Evolutionary conservation across 2,113 vertebrate genomes (phyloP).

Genomic region (Bos taurus): ARS-UCD2.0 NC_037344.1:6760501-6761000

Average conservation of each 20-base stretch:
- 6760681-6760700: not conserved
- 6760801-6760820: not conserved
- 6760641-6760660: slow-evolving; percentile 17
- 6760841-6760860: slow-evolving; percentile 10
- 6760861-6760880: not conserved
- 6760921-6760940: not conserved
- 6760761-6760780: not conserved
- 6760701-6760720: not conserved
- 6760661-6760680: not conserved
- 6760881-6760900: not conserved
- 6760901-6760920: not conserved
- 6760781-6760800: slow-evolving; percentile 14
- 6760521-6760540: not conserved
- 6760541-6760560: slow-evolving; percentile 13
- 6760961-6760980: not conserved
- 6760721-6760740: not conserved
- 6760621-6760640: not conserved
- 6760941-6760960: not conserved
- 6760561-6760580: not conserved
- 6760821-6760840: not conserved
- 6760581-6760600: not conserved
- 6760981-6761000: not conserved
- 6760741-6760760: not conserved
- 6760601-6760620: not conserved
- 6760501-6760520: not conserved